phyloP scores from a whole-genome alignment of 2,888 invertebrate species.

The Elmis aenea region DNA sequence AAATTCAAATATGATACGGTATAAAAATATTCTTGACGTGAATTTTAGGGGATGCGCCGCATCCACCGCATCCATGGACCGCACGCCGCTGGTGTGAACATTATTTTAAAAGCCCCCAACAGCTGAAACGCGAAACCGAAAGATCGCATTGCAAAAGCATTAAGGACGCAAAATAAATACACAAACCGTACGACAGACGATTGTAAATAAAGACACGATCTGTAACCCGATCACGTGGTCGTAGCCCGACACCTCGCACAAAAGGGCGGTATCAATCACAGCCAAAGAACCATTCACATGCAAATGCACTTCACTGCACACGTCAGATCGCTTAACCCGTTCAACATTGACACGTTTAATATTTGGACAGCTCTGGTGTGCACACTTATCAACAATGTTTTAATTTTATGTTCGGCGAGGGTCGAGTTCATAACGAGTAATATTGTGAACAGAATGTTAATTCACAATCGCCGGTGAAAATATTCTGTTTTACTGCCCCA shows the following conservation, averaged over 20 bases:
- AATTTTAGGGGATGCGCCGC: too few species aligned
- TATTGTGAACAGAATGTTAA: too few species aligned
- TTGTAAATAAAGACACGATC: conserved; percentile 24
- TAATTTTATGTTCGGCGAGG: too few species aligned
- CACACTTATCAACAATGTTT: conserved; percentile 33
- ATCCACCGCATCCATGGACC: too few species aligned
- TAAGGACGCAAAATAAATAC: conserved; percentile 15
- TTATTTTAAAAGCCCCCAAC: not conserved
- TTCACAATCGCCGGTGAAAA: too few species aligned
- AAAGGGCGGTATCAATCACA: conserved; percentile 32
- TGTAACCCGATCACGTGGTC: conserved; percentile 33
- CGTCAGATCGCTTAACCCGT: conserved; percentile 29
- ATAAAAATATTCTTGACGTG: too few species aligned
- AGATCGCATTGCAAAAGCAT: conserved; percentile 8
- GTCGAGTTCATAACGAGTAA: too few species aligned
- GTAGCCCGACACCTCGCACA: conserved; percentile 32
- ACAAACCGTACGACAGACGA: conserved; percentile 16
- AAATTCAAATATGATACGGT: too few species aligned
- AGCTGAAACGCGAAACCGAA: conserved; percentile 11
- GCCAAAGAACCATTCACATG: conserved; percentile 26
- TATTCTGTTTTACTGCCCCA: too few species aligned
- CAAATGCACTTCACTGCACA: conserved; percentile 24
- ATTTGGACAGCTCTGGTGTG: conserved; percentile 34
- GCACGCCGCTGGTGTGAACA: too few species aligned
- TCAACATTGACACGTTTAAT: conserved; percentile 34